Conservation (phyloP, 2,797 vertebrate genomes). For the Micromesistius poutassou region DNA sequence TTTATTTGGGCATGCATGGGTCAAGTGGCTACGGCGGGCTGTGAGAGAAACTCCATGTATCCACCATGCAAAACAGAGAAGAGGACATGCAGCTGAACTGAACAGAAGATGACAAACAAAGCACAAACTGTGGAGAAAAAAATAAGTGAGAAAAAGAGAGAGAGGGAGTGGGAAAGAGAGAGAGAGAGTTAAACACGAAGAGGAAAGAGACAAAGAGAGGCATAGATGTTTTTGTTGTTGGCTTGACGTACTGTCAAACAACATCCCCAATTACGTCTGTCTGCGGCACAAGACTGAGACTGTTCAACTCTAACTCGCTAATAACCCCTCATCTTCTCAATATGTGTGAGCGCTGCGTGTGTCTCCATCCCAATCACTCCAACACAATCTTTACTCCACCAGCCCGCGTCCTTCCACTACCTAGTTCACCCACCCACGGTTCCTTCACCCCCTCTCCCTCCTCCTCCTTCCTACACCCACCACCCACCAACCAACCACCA, state of each 20-base stretch:
- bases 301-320: background rate
- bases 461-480: conserved; percentile 30
- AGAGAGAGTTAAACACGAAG: conserved; percentile 25
- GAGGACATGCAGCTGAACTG: background rate
- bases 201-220: conserved; percentile 12
- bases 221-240: conserved; percentile 31
- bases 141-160: conserved; percentile 14
- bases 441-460: conserved; percentile 26
- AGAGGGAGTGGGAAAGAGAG: conserved; percentile 40
- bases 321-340: background rate
- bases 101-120: conserved; percentile 23
- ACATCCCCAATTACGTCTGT: conserved; percentile 9
- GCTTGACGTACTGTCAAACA: conserved; percentile 47
- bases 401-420: background rate
- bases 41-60: conserved; percentile 35
- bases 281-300: background rate
- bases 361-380: background rate
- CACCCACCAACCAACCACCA: conserved; percentile 10
- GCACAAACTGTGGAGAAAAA: conserved; percentile 33
- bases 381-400: background rate
- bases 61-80: background rate
- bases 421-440: conserved; percentile 18
- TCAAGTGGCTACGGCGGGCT: conserved; percentile 47
- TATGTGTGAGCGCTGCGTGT: background rate
- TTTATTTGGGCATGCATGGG: conserved; percentile 59